These are phyloP conservation scores for Clavelina lepadiformis DNA, from an alignment of 23 tunicate species.

Conservation along the genomic window DNA sequence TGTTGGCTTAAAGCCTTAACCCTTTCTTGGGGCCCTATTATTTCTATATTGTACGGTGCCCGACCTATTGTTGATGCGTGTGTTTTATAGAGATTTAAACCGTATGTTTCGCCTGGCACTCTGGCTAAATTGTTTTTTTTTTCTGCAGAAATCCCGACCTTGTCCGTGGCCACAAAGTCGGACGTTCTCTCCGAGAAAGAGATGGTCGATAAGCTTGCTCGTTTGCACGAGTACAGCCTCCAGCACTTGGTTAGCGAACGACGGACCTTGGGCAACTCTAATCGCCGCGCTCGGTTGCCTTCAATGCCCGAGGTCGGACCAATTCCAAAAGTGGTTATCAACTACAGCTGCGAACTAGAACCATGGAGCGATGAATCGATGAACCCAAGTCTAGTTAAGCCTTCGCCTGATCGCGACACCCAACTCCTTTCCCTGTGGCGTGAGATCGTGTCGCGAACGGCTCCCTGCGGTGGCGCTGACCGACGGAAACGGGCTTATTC, in stretches of 20 bases:
- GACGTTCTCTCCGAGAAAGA: conserved; percentile 43
- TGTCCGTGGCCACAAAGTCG: conserved; percentile 72
- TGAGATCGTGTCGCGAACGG: conserved; percentile 79
- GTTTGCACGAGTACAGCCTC: conserved; percentile 63
- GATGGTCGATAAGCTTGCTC: conserved; percentile 21
- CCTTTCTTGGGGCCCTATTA: no score
- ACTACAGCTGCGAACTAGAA: conserved; percentile 90
- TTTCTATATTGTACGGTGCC: no score
- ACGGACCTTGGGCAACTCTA: conserved; percentile 7
- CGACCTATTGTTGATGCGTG: no score
- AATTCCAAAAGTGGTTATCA: conserved; percentile 43
- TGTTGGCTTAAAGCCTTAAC: no score
- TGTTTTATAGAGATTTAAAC: neutral
- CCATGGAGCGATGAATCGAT: conserved; percentile 88
- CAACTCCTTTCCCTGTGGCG: conserved; percentile 69
- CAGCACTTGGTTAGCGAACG: conserved; percentile 42
- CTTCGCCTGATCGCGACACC: conserved; percentile 60
- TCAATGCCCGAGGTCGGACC: conserved; percentile 23
- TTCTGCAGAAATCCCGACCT: conserved; percentile 71
- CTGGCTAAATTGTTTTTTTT: conserved; percentile 3
- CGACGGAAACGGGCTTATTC: conserved; percentile 69
- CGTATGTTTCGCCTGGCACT: neutral
- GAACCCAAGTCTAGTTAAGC: conserved; percentile 49
- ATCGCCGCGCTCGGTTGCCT: conserved; percentile 23
- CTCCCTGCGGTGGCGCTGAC: conserved; percentile 54